Percentiles rank a stretch among this genome's conserved stretches.
phyloP scores from a whole-genome alignment of 2,888 invertebrate genomes.

The Taphrorychus bicolor region DNA sequence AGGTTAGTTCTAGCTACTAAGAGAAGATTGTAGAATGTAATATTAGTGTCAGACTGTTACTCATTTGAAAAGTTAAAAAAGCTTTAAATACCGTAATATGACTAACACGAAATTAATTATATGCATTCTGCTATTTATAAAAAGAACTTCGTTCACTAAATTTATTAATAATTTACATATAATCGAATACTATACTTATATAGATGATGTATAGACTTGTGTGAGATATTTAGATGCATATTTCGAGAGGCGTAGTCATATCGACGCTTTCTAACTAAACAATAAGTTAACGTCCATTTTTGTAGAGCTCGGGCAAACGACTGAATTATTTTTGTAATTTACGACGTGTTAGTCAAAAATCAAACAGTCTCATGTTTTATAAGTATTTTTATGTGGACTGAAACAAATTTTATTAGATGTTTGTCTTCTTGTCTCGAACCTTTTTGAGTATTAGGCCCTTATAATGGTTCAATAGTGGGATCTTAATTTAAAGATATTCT shows the following conservation, averaged over 20 bases:
- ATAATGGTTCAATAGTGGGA: no score
- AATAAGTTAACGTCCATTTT: constrained; percentile 49
- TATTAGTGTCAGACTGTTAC: no score
- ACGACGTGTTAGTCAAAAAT: constrained; percentile 36
- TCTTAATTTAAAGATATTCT: no score
- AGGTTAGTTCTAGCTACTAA: no score
- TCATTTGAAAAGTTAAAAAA: no score
- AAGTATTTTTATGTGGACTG: constrained; percentile 39
- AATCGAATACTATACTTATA: neutral
- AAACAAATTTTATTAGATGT: constrained; percentile 28
- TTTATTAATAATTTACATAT: no score
- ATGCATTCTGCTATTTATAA: neutral
- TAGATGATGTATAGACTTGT: neutral
- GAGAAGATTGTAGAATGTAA: no score
- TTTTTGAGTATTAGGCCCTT: neutral
- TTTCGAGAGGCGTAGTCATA: constrained; percentile 38
- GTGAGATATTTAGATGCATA: constrained; percentile 43
- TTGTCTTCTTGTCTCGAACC: neutral
- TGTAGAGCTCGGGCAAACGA: constrained; percentile 46
- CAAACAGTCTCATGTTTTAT: constrained; percentile 31
- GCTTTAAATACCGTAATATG: no score
- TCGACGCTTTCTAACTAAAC: constrained; percentile 44
- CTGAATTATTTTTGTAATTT: constrained; percentile 54
- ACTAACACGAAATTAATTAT: neutral
- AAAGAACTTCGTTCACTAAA: neutral